Base-by-base conservation (phyloP, 2,113 vertebrate genomes). In the Takifugu bimaculatus region DNA sequence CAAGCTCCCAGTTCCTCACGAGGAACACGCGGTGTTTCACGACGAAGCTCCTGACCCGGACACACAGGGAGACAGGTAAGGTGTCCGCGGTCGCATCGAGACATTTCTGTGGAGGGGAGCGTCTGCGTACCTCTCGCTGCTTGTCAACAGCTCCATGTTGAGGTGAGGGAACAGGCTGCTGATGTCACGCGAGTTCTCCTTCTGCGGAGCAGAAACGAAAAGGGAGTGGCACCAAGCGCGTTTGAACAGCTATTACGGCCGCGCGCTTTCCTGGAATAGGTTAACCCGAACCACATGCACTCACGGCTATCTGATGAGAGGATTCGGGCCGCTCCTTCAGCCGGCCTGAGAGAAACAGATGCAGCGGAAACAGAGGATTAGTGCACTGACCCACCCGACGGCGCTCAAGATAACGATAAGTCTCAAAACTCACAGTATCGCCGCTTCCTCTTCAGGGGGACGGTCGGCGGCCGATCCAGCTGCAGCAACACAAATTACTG, bases 361-460 rank as follows among this genome's bases (percentile, higher is more conserved):
- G 53, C 13, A 50, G 9, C 55, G 5, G 10, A n/a, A 2, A 68
- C 14, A 70, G 4, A 2, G 35, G 1, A 53, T 2, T 14, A 26
- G 13, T n/a, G 13, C 65, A 68, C 6, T 1, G 9, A 58, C 51
- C 48, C 42, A 52, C 64, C 13, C 56, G 42, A 27, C 57, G 25
- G 61, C 71, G 57, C 50, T 54, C 32, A 49, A 12, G 20, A 28
- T 50, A 25, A 48, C 26, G 65, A 3, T 11, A 26, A 20, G 27
- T 43, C 15, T 26, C 63, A 55, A 63, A 81, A 94, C 95, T 96
- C 87, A 98, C 95, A 94, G 71, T 94, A 97, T 80, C 92, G 92
- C 9, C 95, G 94, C 87, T 96, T 97, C 89, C 96, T 98, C 82
- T 96, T 96, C 42, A 96, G 89, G 3, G 95, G 95, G 52, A 96